phyloP scores from a whole-genome alignment of 1,140 invertebrate genomes.

The Papilio helenus region DNA sequence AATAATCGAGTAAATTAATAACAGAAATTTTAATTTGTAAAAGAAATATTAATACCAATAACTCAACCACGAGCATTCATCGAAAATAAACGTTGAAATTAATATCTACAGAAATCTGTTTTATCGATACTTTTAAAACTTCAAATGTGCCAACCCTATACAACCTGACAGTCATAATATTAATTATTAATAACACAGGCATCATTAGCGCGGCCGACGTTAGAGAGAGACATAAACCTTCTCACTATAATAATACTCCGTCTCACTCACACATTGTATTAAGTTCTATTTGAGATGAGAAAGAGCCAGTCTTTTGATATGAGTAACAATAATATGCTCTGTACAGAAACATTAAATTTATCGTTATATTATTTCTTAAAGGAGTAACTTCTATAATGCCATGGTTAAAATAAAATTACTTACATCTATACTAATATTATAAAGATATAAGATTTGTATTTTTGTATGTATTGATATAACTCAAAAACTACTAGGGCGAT shows the following conservation, averaged over 20 bases:
- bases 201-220: conserved; percentile 49
- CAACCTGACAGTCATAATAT: conserved; percentile 43
- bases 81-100: too few relatives aligned
- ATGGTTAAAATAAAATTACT: background rate
- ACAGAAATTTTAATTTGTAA: too few relatives aligned
- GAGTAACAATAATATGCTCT: background rate
- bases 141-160: background rate
- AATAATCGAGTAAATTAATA: too few relatives aligned
- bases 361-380: background rate
- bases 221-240: conserved; percentile 24
- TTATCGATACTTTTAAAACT: background rate
- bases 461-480: too few relatives aligned
- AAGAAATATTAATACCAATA: too few relatives aligned
- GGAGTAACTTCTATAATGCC: background rate
- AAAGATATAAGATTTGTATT: too few relatives aligned
- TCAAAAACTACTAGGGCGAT: too few relatives aligned
- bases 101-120: background rate
- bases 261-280: background rate
- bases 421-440: too few relatives aligned
- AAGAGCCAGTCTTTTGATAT: background rate
- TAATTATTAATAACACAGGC: conserved; percentile 57
- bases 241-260: background rate
- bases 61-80: too few relatives aligned
- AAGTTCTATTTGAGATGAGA: background rate
- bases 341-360: background rate